Evolutionary conservation across 2,888 invertebrate species (phyloP), one percentile per base, ranked within the genome.

Genomic region (Orthosia cruda): DNA sequence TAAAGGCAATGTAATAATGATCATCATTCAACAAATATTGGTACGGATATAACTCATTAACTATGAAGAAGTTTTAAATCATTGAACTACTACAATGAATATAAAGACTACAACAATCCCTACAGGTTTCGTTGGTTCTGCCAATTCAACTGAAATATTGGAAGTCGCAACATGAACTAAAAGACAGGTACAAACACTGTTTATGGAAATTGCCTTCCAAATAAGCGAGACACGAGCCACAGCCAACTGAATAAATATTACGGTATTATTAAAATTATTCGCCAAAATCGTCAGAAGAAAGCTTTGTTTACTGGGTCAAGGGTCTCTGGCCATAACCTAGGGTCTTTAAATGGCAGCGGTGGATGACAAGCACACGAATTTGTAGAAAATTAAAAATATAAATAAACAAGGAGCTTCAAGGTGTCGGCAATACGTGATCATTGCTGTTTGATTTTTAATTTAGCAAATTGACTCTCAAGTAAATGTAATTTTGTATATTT

Each of bases 191-290:
- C 63, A 64, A 68, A 72, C 12, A 52, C 68, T 57, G 20, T 74
- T 74, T 67, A 85, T 69, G 77, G 87, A 66, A 72, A 85, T 85
- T 55, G 50, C 47, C 62, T 72, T 32, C 81, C 66, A 81, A 85
- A 83, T 72, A 74, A 71, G 80, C 61, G 54, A 64, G 15, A 23
- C 55, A 67, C 58, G 49, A 80, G 72, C 5, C 76, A 57, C 45
- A 80, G 72, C 5, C 76, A 57, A 58, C 77, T 75, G 87, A 86
- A 86, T 87, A 84, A 82, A 84, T 82, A 87, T 82, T 55, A 72
- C 77, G 11, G 50, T 74, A 80, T 87, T 87, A 87, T 84, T 85
- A 71, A 75, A 81, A 78, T 87, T 72, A 78, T 81, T 80, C 67
- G 59, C 78, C 77, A 81, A 80, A 86, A 77, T 49, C 72, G 77